A percentile compares a stretch with the other conserved stretches of the same genome.
Conservation (phyloP, 35 echinoderm and acorn worm genomes). For the Heliocidaris tuberculata region DNA sequence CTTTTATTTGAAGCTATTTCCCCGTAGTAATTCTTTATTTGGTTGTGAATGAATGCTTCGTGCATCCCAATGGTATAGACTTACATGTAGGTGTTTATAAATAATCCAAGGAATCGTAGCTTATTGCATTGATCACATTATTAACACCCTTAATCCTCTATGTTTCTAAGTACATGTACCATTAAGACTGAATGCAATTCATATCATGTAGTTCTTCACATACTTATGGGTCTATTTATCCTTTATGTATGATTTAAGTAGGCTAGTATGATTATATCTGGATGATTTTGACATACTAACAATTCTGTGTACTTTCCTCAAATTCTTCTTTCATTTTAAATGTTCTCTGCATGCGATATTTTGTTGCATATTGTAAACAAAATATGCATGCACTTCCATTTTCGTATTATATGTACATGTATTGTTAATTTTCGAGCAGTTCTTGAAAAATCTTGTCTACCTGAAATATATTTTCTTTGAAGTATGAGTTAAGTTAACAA, state of each 20-base stretch:
- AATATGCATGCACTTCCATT: not conserved
- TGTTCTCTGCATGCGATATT: not conserved
- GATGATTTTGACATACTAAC: not conserved
- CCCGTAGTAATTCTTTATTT: not conserved
- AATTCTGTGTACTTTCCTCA: not conserved
- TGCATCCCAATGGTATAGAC: not conserved
- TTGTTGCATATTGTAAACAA: constrained; percentile 9
- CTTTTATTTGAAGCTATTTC: not conserved
- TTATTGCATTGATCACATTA: not conserved
- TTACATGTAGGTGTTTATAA: not conserved
- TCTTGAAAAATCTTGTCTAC: too few species aligned
- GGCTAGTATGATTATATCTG: not conserved
- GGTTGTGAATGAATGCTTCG: not conserved
- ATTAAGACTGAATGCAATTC: not conserved
- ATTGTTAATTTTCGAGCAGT: not conserved
- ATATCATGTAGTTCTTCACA: not conserved
- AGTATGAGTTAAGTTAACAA: not conserved
- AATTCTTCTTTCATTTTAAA: not conserved
- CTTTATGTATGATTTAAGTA: not conserved
- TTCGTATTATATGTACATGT: not conserved
- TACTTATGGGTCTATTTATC: not conserved
- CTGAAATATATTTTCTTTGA: too few species aligned
- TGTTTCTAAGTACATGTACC: not conserved
- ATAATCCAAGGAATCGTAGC: not conserved
- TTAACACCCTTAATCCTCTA: not conserved